Evolutionary conservation across 2,888 invertebrate genomes (phyloP), one percentile per base, ranked within the genome.

Genomic region (Tetragnatha montana): DNA sequence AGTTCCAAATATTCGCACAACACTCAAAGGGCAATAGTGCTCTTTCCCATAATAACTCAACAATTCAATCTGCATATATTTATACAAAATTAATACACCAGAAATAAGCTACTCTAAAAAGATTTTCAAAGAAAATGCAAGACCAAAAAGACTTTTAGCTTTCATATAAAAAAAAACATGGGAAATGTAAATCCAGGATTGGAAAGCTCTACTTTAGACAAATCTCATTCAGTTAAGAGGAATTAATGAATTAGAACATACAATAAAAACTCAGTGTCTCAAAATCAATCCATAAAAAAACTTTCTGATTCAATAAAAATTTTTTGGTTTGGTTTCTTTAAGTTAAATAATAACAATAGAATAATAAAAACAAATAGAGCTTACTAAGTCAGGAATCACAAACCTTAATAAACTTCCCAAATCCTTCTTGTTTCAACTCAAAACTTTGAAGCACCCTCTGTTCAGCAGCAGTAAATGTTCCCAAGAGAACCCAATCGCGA

Each of bases 21-120:
- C 94, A n/a, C 98, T 98, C 91, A 99, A 95, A 0, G 99, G 99
- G 93, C 99, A 99, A 93, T 97, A 99, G 86, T 99, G 99, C 94
- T 99, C 99, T 10, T 96, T 96, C 22, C 99, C 99, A 93, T 98
- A 97, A 93, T 99, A 98, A 70, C 98, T 97, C 91, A 97, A 95
- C 93, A 99, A 95, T 93, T 99, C 99, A 74, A 95, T 93, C 93
- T 94, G 17, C 17, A 80, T 49, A 8, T 35, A 35, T 4, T 2
- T 35, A 35, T 35, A 35, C 35, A 35, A 35, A 35, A n/a, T n/a
- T n/a, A n/a, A 35, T 35, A 35, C 35, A 35, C 2, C 35, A 35
- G 4, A 35, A 35, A 35, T 35, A 35, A 35, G 35, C 35, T 35
- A 35, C 35, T 35, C 35, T 35, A 4, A 35, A 35, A 35, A 35